Conservation (phyloP, 2,888 invertebrate genomes). For the Macrophya annulata region DNA sequence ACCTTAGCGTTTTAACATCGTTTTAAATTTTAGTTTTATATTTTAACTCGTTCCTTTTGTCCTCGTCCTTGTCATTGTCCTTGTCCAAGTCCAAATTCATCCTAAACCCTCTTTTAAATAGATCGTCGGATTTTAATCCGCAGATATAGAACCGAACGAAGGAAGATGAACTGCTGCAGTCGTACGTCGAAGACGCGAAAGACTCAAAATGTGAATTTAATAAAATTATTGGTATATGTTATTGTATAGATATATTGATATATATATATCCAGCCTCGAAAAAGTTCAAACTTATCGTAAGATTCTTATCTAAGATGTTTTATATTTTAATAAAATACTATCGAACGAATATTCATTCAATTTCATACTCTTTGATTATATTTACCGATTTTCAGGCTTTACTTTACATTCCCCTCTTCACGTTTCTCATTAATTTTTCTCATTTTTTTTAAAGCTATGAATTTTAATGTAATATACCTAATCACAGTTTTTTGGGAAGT, state of each 20-base stretch:
- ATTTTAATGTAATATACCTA: too few relatives aligned
- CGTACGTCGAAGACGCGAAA: constrained; percentile 4
- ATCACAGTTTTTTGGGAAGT: too few relatives aligned
- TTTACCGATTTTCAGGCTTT: not conserved
- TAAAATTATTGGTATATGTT: not conserved
- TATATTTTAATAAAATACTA: constrained; percentile 56
- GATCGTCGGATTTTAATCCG: not conserved
- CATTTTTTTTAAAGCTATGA: too few relatives aligned
- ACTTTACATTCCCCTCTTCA: too few relatives aligned
- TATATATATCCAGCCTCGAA: constrained; percentile 24
- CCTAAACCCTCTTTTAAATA: not conserved
- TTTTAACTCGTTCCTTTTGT: not conserved
- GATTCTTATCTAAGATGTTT: constrained; percentile 46
- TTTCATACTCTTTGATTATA: too few relatives aligned
- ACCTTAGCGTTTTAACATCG: not conserved
- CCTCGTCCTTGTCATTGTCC: not conserved
- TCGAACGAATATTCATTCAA: constrained; percentile 17
- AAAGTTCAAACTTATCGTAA: constrained; percentile 50
- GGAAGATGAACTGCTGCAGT: not conserved
- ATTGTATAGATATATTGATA: constrained; percentile 14
- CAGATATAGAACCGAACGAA: not conserved
- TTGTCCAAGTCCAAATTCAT: not conserved
- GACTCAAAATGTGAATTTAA: constrained; percentile 17
- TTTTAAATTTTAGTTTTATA: not conserved
- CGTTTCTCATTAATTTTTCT: too few relatives aligned